Evolutionary conservation across 1,140 invertebrate species (phyloP).

Genomic region (Drosophila novamexicana): DNA sequence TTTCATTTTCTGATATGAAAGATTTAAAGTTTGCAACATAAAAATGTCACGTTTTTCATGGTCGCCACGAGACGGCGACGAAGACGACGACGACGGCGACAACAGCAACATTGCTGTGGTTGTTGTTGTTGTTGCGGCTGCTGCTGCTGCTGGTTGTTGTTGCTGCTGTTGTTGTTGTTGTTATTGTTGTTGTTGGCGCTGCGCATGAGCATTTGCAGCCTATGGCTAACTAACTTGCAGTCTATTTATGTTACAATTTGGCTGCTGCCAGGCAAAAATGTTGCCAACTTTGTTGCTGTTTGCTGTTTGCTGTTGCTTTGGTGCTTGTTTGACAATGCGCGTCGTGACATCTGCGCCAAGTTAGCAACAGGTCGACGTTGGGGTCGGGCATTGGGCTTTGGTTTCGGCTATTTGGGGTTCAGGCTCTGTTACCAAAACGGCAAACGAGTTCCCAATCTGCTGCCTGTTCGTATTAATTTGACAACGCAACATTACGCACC

Average conservation of each 20-base stretch:
- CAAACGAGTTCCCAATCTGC: slow-evolving; percentile 36
- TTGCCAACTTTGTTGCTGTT: slow-evolving; percentile 69
- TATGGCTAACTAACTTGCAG: slow-evolving; percentile 71
- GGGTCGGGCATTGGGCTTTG: background rate
- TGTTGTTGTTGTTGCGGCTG: slow-evolving; percentile 42
- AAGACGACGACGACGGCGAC: slow-evolving; percentile 26
- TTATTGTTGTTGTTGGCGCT: slow-evolving; percentile 48
- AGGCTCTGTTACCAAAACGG: slow-evolving; percentile 5
- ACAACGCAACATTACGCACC: slow-evolving; percentile 53
- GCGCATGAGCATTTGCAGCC: slow-evolving; percentile 39
- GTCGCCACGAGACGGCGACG: slow-evolving; percentile 78
- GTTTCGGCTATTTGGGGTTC: slow-evolving; percentile 15
- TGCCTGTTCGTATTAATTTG: slow-evolving; percentile 58
- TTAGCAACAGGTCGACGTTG: slow-evolving; percentile 46
- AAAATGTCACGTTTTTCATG: slow-evolving; percentile 85
- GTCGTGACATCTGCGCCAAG: slow-evolving; percentile 81
- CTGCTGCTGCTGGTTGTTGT: slow-evolving; percentile 35
- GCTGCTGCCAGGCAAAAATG: slow-evolving; percentile 78
- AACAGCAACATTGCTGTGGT: slow-evolving; percentile 44
- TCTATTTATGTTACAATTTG: slow-evolving; percentile 82
- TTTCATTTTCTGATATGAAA: slow-evolving; percentile 84
- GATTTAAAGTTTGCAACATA: slow-evolving; percentile 84
- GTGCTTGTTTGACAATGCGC: slow-evolving; percentile 80
- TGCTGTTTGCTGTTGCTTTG: slow-evolving; percentile 41
- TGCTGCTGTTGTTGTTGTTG: slow-evolving; percentile 39